phyloP scores from a whole-genome alignment of 2,888 invertebrate genomes.

The Augiades crinisus region DNA sequence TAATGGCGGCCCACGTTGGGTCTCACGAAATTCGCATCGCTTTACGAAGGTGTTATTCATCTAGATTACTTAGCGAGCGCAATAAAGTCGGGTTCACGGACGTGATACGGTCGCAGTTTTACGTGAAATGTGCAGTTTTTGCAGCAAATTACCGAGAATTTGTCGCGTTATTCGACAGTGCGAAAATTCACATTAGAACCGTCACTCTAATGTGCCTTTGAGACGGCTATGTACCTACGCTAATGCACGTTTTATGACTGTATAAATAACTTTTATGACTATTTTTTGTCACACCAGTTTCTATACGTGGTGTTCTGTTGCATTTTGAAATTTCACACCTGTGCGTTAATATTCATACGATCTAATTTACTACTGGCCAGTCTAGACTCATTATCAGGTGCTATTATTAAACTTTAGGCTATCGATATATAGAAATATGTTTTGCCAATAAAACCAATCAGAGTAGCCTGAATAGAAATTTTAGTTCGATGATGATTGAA shows the following conservation, averaged over 20 bases:
- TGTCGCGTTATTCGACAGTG: constrained; percentile 52
- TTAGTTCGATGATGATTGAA: constrained; percentile 60
- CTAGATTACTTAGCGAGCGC: constrained; percentile 65
- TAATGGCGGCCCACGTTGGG: constrained; percentile 60
- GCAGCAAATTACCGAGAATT: constrained; percentile 64
- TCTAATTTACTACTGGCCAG: constrained; percentile 3
- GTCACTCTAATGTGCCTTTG: constrained; percentile 56
- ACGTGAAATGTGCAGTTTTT: constrained; percentile 73
- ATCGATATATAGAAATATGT: too few species aligned
- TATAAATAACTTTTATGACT: constrained; percentile 45
- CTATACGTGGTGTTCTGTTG: neutral
- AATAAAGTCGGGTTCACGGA: constrained; percentile 67
- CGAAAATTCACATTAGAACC: constrained; percentile 65
- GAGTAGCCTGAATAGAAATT: constrained; percentile 45
- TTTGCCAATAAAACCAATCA: constrained; percentile 56
- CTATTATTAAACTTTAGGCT: constrained; percentile 41
- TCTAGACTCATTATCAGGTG: constrained; percentile 46
- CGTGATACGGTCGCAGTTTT: constrained; percentile 50
- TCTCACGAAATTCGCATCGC: constrained; percentile 56
- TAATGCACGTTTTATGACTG: constrained; percentile 59
- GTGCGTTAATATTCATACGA: constrained; percentile 5
- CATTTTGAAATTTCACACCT: constrained; percentile 20
- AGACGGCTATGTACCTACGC: constrained; percentile 60
- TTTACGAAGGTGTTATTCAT: constrained; percentile 69
- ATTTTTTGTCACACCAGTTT: constrained; percentile 10